Percentiles rank a stretch among this genome's conserved stretches.
Conservation (phyloP, 2,888 invertebrate genomes). For the Yponomeuta evonymella region DNA sequence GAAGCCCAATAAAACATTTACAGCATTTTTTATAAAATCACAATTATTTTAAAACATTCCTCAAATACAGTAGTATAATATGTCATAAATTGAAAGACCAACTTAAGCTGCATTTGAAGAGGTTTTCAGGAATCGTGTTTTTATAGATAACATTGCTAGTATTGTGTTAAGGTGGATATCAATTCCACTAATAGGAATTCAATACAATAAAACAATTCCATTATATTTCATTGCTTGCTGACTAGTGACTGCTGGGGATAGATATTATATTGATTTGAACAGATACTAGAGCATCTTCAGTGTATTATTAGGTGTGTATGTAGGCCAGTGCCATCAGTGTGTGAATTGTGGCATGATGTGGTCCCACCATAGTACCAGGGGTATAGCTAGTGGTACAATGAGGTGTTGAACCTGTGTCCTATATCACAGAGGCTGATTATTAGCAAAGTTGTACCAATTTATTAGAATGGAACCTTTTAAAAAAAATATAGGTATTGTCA, state of each 20-base stretch:
- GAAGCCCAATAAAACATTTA: constrained; percentile 20
- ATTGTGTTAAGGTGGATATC: constrained; percentile 27
- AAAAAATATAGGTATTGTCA: too few relatives aligned
- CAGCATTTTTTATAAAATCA: too few relatives aligned
- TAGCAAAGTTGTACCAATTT: not conserved
- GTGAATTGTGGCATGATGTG: not conserved
- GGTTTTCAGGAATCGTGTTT: too few relatives aligned
- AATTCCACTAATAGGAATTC: constrained; percentile 48
- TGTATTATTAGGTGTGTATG: not conserved
- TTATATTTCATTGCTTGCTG: not conserved
- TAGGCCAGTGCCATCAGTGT: not conserved
- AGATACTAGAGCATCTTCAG: too few relatives aligned
- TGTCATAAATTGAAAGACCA: too few relatives aligned
- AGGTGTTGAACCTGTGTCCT: not conserved
- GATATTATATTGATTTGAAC: too few relatives aligned
- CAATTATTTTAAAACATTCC: too few relatives aligned
- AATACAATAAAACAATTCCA: constrained; percentile 19
- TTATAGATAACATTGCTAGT: too few relatives aligned
- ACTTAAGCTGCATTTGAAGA: too few relatives aligned
- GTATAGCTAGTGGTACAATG: not conserved
- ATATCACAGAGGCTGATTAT: not conserved
- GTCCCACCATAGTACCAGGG: not conserved
- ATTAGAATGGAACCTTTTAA: too few relatives aligned
- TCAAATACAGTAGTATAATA: too few relatives aligned
- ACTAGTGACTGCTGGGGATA: too few relatives aligned